Percentiles rank a stretch among this genome's conserved stretches.
Conservation (phyloP, 2,113 vertebrate genomes). For the Misgurnus mizolepis region DNA sequence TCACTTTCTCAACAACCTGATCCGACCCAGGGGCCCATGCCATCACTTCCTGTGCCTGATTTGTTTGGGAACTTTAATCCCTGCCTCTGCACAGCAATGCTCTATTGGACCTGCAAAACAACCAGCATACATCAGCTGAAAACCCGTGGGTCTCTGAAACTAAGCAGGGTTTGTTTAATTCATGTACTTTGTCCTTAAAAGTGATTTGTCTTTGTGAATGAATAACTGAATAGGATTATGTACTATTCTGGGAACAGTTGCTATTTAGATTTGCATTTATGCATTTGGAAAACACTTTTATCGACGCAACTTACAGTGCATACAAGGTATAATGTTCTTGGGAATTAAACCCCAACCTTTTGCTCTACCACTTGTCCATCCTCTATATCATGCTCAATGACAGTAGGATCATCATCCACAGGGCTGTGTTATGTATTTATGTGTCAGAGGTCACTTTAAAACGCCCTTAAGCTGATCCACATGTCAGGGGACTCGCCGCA, state of each 20-base stretch:
- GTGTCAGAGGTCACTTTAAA: slow-evolving; percentile 37
- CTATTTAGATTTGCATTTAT: too few species aligned
- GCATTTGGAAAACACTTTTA: too few species aligned
- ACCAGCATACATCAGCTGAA: slow-evolving; percentile 64
- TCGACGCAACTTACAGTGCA: too few species aligned
- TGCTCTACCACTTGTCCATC: too few species aligned
- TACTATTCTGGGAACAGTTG: too few species aligned
- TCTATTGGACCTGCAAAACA: slow-evolving; percentile 73
- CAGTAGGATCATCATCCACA: slow-evolving; percentile 30
- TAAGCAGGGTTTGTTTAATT: neutral
- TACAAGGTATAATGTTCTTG: too few species aligned
- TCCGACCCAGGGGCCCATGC: slow-evolving; percentile 69
- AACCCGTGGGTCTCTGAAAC: slow-evolving; percentile 9
- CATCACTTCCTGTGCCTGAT: slow-evolving; percentile 74
- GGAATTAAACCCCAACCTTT: too few species aligned
- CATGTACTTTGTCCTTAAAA: neutral
- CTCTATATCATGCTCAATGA: slow-evolving; percentile 15
- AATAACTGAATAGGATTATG: too few species aligned
- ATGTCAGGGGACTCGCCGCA: slow-evolving; percentile 41
- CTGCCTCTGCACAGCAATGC: slow-evolving; percentile 64
- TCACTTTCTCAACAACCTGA: slow-evolving; percentile 74
- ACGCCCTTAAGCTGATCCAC: slow-evolving; percentile 35
- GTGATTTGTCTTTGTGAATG: neutral
- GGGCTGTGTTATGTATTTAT: slow-evolving; percentile 32
- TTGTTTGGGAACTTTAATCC: slow-evolving; percentile 78